These are phyloP conservation scores for Carcharodon carcharias DNA, from an alignment of 2,797 vertebrate species.

Conservation along the genomic window DNA sequence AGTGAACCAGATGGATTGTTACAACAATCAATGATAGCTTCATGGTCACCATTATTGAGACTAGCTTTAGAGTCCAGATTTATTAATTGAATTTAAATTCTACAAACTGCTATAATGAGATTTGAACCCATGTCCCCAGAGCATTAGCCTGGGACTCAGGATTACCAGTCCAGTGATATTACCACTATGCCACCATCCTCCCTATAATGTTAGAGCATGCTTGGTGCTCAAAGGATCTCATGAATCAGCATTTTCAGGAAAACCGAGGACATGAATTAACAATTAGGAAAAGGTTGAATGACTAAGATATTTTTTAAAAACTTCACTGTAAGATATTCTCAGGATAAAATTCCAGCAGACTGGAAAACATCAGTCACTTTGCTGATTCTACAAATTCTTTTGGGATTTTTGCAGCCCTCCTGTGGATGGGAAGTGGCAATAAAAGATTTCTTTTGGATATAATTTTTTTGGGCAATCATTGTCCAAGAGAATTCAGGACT, in stretches of 20 bases:
- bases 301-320: not conserved
- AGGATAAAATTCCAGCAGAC: not conserved
- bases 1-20: too few species aligned
- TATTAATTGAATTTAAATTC: too few species aligned
- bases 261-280: not conserved
- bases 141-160: too few species aligned
- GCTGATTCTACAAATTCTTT: not conserved
- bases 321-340: not conserved
- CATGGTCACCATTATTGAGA: too few species aligned
- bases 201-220: too few species aligned
- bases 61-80: too few species aligned
- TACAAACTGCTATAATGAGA: too few species aligned
- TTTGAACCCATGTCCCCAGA: too few species aligned
- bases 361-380: not conserved
- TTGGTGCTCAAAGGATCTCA: not conserved
- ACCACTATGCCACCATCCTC: too few species aligned
- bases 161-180: too few species aligned
- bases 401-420: not conserved
- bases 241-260: not conserved
- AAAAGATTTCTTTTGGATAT: not conserved
- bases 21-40: too few species aligned
- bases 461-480: conserved; percentile 4
- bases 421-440: not conserved
- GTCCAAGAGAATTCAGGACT: not conserved
- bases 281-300: not conserved